Evolutionary conservation across 35 echinoderm and acorn worm species (phyloP).

Genomic region (Ophiothrix spiculata): DNA sequence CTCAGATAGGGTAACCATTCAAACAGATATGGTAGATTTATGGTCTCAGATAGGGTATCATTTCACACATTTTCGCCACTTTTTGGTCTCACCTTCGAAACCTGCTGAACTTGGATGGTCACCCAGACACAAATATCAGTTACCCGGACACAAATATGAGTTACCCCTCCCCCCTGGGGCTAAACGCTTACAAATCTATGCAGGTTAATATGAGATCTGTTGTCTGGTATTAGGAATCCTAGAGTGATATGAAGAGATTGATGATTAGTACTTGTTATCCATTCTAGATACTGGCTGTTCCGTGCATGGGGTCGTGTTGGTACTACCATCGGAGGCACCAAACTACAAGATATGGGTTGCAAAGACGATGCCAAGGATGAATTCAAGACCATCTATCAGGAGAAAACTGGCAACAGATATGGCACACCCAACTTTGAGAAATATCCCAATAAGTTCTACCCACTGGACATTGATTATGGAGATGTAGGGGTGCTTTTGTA

Average conservation of each 20-base stretch:
- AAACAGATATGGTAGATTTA: no score
- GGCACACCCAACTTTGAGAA: conserved; percentile 78
- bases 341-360: conserved; percentile 34
- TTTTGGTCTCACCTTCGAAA: no score
- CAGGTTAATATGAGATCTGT: no score
- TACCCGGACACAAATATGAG: no score
- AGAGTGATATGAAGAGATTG: not conserved
- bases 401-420: conserved; percentile 85
- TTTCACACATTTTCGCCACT: no score
- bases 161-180: no score
- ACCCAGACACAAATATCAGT: no score
- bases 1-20: no score
- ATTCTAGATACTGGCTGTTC: conserved; percentile 68
- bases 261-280: conserved; percentile 9
- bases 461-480: conserved; percentile 94
- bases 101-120: no score
- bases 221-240: no score
- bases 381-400: conserved; percentile 51
- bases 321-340: conserved; percentile 84
- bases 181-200: no score
- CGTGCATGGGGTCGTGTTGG: conserved; percentile 90
- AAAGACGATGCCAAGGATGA: conserved; percentile 34
- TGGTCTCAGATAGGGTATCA: no score
- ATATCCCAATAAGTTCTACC: conserved; percentile 77
- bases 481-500: conserved; percentile 60